Evolutionary conservation across 2,888 invertebrate species (phyloP).

Genomic region (Tanytarsus gracilentus): DNA sequence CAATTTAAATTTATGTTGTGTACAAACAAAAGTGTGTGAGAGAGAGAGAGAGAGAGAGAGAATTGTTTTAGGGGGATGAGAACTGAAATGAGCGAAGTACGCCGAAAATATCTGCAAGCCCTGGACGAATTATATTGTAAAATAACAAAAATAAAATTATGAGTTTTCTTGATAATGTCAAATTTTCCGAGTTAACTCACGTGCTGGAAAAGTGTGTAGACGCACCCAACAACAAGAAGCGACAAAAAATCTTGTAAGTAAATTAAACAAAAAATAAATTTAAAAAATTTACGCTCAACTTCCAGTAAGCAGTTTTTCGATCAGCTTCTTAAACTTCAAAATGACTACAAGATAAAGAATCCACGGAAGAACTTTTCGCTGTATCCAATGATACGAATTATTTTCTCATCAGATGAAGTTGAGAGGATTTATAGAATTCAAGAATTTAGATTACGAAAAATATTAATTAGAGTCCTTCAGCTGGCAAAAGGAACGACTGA

Average conservation of each 20-base stretch:
- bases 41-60: neutral
- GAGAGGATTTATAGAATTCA: conserved; percentile 79
- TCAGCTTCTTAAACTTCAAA: conserved; percentile 37
- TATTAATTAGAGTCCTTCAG: conserved; percentile 67
- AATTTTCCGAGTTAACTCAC: neutral
- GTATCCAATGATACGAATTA: conserved; percentile 66
- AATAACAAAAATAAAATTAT: neutral
- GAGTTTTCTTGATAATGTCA: neutral
- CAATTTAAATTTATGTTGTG: neutral
- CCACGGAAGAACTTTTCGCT: conserved; percentile 47
- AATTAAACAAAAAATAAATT: no score
- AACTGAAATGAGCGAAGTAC: no score
- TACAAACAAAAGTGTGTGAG: neutral
- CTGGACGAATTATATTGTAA: no score
- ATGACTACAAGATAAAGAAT: conserved; percentile 33
- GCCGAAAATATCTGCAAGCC: no score
- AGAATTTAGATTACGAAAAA: conserved; percentile 60
- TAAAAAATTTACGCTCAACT: no score
- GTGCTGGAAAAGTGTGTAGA: neutral
- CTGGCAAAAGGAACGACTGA: conserved; percentile 51
- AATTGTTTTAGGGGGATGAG: no score
- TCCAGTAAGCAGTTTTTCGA: conserved; percentile 36
- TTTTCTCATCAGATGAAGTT: conserved; percentile 70
- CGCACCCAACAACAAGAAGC: neutral
- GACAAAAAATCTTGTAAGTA: neutral